These are phyloP conservation scores for Seladonia tumulorum DNA, from an alignment of 2,888 invertebrate species.

Conservation along the genomic window DNA sequence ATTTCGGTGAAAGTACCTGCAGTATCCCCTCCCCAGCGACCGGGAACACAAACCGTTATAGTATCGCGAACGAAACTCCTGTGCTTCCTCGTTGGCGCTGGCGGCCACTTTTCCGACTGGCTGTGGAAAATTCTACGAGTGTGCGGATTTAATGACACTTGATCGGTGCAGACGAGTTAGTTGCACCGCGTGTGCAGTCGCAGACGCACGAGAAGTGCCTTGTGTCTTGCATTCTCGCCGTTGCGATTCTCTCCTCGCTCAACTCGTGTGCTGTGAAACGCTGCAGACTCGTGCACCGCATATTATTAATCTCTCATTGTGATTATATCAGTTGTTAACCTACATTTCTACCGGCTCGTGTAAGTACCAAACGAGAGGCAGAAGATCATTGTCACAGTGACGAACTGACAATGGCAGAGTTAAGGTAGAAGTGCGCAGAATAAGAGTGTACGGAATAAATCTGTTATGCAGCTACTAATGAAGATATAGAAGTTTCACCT, in stretches of 20 bases:
- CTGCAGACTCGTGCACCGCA: not conserved
- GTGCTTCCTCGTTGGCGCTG: rapidly evolving
- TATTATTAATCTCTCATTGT: not conserved
- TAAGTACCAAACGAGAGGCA: not conserved
- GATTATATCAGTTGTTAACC: not conserved
- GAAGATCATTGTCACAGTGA: not conserved
- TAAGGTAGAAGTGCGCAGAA: not conserved
- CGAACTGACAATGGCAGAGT: not conserved
- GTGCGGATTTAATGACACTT: conserved; percentile 15
- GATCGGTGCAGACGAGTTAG: conserved; percentile 5
- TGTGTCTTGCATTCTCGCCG: not conserved
- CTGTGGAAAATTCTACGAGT: not conserved
- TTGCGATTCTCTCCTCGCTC: not conserved
- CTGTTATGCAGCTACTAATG: too few species aligned
- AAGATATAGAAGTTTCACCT: too few species aligned
- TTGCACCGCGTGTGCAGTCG: not conserved
- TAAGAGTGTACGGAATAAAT: not conserved
- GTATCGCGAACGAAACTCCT: not conserved
- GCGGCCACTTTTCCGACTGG: not conserved
- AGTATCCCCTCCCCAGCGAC: too few species aligned
- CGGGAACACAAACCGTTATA: not conserved
- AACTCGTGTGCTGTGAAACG: not conserved
- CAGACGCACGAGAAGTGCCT: not conserved
- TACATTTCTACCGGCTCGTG: not conserved
- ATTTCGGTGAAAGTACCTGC: too few species aligned